phyloP scores from a whole-genome alignment of 2,113 vertebrate species.

The Psittacara wagleri region DNA sequence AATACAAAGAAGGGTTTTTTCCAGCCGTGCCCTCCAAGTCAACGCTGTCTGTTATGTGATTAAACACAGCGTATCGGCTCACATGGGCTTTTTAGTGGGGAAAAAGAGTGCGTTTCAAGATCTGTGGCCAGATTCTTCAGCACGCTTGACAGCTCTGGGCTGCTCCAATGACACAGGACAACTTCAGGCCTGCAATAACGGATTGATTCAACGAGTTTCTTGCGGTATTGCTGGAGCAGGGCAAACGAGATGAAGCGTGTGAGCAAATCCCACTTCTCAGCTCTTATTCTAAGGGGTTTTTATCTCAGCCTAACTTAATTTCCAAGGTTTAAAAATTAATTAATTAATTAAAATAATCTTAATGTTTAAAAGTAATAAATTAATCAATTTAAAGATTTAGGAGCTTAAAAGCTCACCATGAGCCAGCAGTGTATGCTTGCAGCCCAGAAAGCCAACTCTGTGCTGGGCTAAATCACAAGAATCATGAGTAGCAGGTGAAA shows the following conservation, averaged over 20 bases:
- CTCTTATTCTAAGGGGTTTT: background rate
- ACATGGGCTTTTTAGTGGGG: background rate
- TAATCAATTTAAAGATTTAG: background rate
- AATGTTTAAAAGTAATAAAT: background rate
- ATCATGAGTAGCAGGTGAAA: too few species aligned
- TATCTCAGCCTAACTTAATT: background rate
- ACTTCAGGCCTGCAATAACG: conserved; percentile 13
- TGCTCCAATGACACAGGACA: conserved; percentile 38
- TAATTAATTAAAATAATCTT: background rate
- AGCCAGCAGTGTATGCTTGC: too few species aligned
- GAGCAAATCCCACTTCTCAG: background rate
- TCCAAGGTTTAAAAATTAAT: background rate
- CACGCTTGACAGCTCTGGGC: background rate
- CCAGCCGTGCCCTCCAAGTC: conserved; percentile 25
- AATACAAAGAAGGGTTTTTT: background rate
- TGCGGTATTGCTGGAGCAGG: background rate
- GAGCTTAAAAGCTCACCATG: background rate
- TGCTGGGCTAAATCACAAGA: too few species aligned
- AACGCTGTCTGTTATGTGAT: conserved; percentile 29
- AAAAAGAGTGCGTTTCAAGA: conserved; percentile 17
- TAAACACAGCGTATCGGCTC: conserved; percentile 35
- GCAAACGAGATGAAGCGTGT: background rate
- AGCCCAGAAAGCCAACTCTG: too few species aligned
- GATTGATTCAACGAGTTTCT: background rate
- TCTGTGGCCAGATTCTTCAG: conserved; percentile 16